Evolutionary conservation across 2,113 vertebrate species (phyloP).

Genomic region (Poecile atricapillus): DNA sequence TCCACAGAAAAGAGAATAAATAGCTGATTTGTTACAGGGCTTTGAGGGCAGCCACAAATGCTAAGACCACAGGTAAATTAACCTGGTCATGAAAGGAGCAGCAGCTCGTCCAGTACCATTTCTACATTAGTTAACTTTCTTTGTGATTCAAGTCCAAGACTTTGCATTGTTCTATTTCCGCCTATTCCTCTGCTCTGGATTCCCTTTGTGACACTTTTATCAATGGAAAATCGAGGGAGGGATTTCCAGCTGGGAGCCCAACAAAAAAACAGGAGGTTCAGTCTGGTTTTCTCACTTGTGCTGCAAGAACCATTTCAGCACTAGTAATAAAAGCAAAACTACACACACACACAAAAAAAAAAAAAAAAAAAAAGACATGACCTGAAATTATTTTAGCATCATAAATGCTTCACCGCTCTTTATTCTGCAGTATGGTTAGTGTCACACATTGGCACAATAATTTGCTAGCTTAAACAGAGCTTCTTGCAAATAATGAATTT

Average conservation of each 20-base stretch:
- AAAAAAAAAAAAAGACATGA: background rate
- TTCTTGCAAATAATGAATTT: background rate
- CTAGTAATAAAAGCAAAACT: constrained; percentile 25
- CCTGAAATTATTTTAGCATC: constrained; percentile 43
- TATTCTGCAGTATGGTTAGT: constrained; percentile 9
- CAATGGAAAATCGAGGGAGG: constrained; percentile 61
- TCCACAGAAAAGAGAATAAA: constrained; percentile 5
- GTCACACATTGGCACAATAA: background rate
- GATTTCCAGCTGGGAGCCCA: constrained; percentile 56
- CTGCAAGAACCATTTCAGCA: constrained; percentile 22
- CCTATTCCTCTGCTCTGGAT: constrained; percentile 38
- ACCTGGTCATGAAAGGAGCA: constrained; percentile 20
- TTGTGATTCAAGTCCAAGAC: constrained; percentile 32
- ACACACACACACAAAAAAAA: background rate
- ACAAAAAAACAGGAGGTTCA: constrained; percentile 47
- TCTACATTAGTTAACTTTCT: constrained; percentile 31
- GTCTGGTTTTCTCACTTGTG: constrained; percentile 5
- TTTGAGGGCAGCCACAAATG: background rate
- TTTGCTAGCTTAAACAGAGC: constrained; percentile 3
- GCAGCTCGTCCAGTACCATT: background rate
- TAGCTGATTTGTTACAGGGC: background rate
- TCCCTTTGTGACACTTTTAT: constrained; percentile 63
- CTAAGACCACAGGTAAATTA: constrained; percentile 31
- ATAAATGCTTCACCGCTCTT: constrained; percentile 4
- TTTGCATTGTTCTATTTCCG: constrained; percentile 49